A percentile compares a stretch with the other conserved stretches of the same genome.
Conservation (phyloP, 1,140 invertebrate species). For the Leguminivora glycinivorella region DNA sequence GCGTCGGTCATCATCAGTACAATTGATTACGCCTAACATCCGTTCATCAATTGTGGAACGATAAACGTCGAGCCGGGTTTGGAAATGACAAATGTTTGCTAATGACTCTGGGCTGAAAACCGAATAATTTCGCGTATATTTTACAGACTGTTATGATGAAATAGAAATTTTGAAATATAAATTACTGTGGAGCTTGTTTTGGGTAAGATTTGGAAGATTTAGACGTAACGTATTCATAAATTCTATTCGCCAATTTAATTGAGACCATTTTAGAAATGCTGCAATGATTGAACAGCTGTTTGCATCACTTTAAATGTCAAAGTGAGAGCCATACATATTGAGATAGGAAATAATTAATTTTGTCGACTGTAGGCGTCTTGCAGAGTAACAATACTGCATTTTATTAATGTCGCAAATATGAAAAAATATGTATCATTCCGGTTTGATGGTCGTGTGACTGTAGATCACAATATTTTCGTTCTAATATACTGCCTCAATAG, state of each 20-base stretch:
- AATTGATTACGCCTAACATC: conserved; percentile 69
- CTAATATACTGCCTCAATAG: too few relatives aligned
- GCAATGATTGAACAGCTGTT: too few relatives aligned
- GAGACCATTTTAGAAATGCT: too few relatives aligned
- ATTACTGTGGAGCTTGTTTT: conserved; percentile 9
- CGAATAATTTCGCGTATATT: conserved; percentile 51
- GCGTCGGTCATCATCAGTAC: conserved; percentile 52
- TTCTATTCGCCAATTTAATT: neutral
- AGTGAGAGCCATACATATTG: too few relatives aligned
- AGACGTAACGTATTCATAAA: neutral
- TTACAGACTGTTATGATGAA: conserved; percentile 43
- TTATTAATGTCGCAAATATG: too few relatives aligned
- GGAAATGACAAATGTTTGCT: conserved; percentile 73
- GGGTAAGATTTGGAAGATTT: neutral
- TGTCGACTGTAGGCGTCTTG: too few relatives aligned
- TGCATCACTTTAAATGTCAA: too few relatives aligned
- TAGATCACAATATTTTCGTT: too few relatives aligned
- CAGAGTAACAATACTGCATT: too few relatives aligned
- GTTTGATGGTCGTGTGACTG: too few relatives aligned
- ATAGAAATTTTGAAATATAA: conserved; percentile 37
- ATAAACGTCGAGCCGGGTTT: conserved; percentile 67
- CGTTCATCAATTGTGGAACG: conserved; percentile 70
- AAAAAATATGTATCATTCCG: too few relatives aligned
- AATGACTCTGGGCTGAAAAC: conserved; percentile 58
- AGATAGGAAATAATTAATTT: too few relatives aligned